Evolutionary conservation across 1,140 invertebrate genomes (phyloP), one percentile per base, ranked within the genome.

Genomic region (Drosophila lacteicornis): DNA sequence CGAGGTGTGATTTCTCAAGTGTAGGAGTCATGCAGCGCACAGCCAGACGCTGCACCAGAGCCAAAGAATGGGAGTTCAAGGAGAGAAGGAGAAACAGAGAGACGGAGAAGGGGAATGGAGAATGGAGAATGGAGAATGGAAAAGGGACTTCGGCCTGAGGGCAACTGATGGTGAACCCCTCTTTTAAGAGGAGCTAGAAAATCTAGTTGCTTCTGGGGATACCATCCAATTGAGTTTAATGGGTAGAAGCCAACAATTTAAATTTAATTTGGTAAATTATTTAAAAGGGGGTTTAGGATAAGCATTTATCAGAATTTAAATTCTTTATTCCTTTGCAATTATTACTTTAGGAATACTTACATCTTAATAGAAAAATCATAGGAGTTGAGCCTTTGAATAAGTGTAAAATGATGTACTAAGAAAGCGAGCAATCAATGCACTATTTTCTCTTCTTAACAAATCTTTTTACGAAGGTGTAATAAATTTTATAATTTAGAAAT

Each of bases 1-100:
- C 82, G 82, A 86, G 82, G 82, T 86, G 82, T 86, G 82, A 86
- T 86, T 82, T 86, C 79, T 86, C 79, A 86, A 86, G 82, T 86
- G 82, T 86, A 86, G 82, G 82, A 86, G 79, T 86, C 82, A 86
- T 74, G 82, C 79, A 38, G 82, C 60, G 82, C 82, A 82, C 82
- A 82, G 79, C 45, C 75, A 50, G 83, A 70, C 65, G 60, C 50
- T 83, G 80, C 80, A 75, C 63, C 69, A 70, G 40, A 70, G 63
- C 17, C 65, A 15, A 58, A 56, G 49, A 49, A 67, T 77, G 13
- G 36, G 50, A 58, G 47, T 13, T 11, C 40, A 27, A 27, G 22
- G 13, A 33, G 5, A 46, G 47, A 51, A 19, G 6, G 15, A 17
- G n/a, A 40, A 15, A 45, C 36, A 12, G 49, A n/a, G 40, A 8